Base-by-base conservation (phyloP, 2,888 invertebrate species). In the Ormia ochracea region DNA sequence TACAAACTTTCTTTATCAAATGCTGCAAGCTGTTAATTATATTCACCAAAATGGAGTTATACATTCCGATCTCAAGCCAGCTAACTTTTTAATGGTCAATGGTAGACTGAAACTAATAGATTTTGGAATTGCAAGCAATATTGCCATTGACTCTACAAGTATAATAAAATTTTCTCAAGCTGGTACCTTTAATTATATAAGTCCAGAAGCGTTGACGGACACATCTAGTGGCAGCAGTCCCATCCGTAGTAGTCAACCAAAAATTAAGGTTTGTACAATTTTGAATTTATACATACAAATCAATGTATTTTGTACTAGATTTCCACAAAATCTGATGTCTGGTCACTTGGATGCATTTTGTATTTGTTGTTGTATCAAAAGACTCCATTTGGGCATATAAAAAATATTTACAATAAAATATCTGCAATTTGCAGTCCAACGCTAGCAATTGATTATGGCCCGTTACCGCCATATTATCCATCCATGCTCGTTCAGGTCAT, bases 331-430 rank as follows among this genome's bases (percentile, higher is more conserved):
- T 96, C 98, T 48, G 98, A 99, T 90, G 96, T 99, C 63, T 99
- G 99, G 99, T 98, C 98, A 0, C 91, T 99, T 83, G 99, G 99
- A 21, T 98, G 98, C 88, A 99, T 99, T 86, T 91, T 99, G 80
- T 99, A 98, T 91, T 93, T 96, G 88, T 91, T 99, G 90, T 93
- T 97, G 43, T 98, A 97, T 89, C 95, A 96, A 0, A 92, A 92
- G 84, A 96, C 98, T 1, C 99, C 99, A 0, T 99, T 98, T 90
- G 94, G 95, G 43, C 94, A 96, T 88, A 93, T 97, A 82, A 91
- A 91, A 41, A 91, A 93, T 83, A 92, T 93, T 80, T 92, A 93
- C 87, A 92, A 92, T 41, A 97, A 97, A 90, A 91, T 96, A 65
- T 92, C 91, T 83, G 95, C 95, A 76, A 96, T 98, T 83, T 92